Evolutionary conservation across 2,113 vertebrate genomes (phyloP).

Genomic region (Melanerpes aurifrons): DNA sequence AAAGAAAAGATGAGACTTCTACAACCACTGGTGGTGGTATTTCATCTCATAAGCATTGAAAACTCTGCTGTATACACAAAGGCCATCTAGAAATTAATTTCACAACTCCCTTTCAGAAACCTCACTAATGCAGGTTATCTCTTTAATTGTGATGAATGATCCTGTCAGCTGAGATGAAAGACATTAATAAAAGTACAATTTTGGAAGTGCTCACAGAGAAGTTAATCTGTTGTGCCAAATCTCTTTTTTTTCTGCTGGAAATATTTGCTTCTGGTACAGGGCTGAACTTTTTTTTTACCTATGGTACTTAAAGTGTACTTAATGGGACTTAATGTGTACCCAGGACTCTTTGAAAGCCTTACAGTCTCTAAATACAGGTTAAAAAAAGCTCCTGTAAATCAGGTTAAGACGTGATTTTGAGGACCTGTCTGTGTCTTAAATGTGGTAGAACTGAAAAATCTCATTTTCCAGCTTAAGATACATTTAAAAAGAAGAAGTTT

Average conservation of each 20-base stretch:
- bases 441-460: background rate
- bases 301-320: background rate
- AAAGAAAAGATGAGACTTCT: background rate
- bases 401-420: background rate
- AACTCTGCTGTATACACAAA: background rate
- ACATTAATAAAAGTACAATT: slow-evolving; percentile 22
- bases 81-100: slow-evolving; percentile 33
- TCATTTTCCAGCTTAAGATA: background rate
- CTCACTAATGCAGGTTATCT: slow-evolving; percentile 29
- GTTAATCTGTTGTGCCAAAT: background rate
- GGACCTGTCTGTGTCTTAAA: background rate
- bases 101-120: background rate
- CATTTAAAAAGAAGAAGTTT: background rate
- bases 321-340: background rate
- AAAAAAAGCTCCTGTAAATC: background rate
- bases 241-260: background rate
- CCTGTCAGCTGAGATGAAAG: slow-evolving; percentile 39
- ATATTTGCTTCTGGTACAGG: background rate
- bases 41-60: background rate
- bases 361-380: background rate
- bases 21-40: background rate
- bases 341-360: background rate
- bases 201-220: background rate
- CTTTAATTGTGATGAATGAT: slow-evolving; percentile 56
- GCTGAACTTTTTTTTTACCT: background rate